These are phyloP conservation scores for Alligator sinensis DNA, from an alignment of 2,113 vertebrate genomes.

Conservation along the genomic window DNA sequence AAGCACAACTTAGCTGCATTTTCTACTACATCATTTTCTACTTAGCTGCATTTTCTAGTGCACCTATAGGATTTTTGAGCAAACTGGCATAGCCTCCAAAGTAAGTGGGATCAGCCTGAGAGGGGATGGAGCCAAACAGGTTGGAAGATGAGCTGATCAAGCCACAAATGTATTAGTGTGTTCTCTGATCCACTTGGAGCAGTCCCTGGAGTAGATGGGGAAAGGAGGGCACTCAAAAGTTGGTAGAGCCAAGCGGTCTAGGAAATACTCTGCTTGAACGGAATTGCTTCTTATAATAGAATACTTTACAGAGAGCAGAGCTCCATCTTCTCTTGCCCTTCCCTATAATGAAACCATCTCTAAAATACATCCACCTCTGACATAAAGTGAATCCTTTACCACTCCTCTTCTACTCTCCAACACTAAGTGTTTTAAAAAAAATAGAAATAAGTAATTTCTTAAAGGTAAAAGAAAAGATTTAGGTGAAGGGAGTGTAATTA, in stretches of 20 bases:
- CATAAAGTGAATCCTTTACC: too few species aligned
- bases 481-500: background rate
- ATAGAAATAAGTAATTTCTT: background rate
- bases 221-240: background rate
- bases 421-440: background rate
- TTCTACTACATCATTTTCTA: too few species aligned
- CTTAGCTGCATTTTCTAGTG: background rate
- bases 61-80: background rate
- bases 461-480: background rate
- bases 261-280: background rate
- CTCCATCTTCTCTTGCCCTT: background rate
- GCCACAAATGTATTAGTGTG: background rate
- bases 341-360: background rate
- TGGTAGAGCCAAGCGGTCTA: background rate
- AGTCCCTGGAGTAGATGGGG: background rate
- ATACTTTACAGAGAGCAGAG: background rate
- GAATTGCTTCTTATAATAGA: background rate
- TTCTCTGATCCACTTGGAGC: background rate
- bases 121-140: background rate
- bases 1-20: background rate
- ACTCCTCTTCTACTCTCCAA: background rate
- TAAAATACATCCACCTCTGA: rapidly evolving
- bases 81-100: background rate
- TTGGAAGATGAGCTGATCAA: background rate
- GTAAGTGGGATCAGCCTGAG: background rate